Base-by-base conservation (phyloP, 2,888 invertebrate species). In the Oxyteleia sp. region DNA sequence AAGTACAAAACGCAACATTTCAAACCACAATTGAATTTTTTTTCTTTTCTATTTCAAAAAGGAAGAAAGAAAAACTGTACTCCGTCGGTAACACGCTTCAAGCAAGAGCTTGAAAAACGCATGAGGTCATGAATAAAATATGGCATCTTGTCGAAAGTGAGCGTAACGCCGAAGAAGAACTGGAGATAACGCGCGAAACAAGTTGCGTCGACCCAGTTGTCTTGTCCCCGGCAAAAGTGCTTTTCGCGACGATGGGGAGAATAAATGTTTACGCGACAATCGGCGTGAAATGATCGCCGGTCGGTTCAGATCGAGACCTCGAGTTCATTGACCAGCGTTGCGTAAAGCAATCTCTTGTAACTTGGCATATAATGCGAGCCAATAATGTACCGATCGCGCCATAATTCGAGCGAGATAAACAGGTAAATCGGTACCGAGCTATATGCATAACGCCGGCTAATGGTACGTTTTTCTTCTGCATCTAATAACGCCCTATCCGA, bases 311-410 rank as follows among this genome's bases (percentile, higher is more conserved):
- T 74, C 75, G 74, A 78, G 84, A 76, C 38, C 81, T 80, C 78
- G 84, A 68, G 84, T 84, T 81, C 84, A 69, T 74, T 81, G 84
- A 81, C 84, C 81, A 57, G 72, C 63, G 69, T 84, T 84, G 78
- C 84, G 81, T 78, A 81, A 84, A 76, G 80, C 84, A 75, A 80
- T 84, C 81, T 78, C 74, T 68, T 80, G 45, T 75, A 69, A 75
- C 69, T 80, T 49, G 84, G 72, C 84, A 47, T 41, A 74, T 81
- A 78, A 76, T 64, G 74, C 68, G 66, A 55, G 84, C 72, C 59
- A 80, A 80, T 84, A 80, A 68, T 74, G 71, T 57, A 45, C 63
- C 81, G 84, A 81, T 83, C 83, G 75, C 78, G 72, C 69, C 76
- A 64, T 74, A 82, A 80, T 82, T 78, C 84, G 79, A 84, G 66